Conservation (phyloP, 2,888 invertebrate genomes). For the Lithodes maja region DNA sequence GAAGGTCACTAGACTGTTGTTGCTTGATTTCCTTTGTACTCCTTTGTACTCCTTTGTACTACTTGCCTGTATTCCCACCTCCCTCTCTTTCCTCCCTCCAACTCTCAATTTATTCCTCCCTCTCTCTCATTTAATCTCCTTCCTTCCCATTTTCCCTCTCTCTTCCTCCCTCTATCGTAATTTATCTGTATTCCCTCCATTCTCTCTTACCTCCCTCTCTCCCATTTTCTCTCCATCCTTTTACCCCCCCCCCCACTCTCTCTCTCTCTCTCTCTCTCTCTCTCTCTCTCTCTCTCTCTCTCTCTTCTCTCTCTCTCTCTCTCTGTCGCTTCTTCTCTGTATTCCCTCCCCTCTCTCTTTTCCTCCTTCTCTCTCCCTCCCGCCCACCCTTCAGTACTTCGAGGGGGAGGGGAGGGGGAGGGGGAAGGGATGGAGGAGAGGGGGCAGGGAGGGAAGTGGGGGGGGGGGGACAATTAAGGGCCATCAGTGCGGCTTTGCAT, state of each 20-base stretch:
- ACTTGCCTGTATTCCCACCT: too few relatives aligned
- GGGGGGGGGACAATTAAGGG: constrained; percentile 51
- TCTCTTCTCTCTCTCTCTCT: background rate
- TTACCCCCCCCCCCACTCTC: background rate
- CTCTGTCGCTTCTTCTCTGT: background rate
- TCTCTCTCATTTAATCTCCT: background rate
- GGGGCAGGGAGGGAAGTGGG: background rate
- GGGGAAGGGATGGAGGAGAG: too few relatives aligned
- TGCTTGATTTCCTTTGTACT: too few relatives aligned
- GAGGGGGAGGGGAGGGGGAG: too few relatives aligned
- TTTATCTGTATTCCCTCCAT: too few relatives aligned
- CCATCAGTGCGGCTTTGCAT: constrained; percentile 57
- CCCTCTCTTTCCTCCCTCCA: too few relatives aligned
- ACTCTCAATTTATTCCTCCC: too few relatives aligned
- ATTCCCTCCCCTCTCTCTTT: background rate
- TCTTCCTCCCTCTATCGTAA: too few relatives aligned
- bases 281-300: background rate
- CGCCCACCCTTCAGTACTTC: background rate
- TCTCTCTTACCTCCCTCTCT: background rate
- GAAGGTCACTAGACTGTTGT: too few relatives aligned
- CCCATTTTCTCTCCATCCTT: background rate
- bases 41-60: too few relatives aligned
- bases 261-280: background rate
- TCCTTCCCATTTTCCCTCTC: background rate
- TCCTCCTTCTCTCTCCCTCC: background rate